A percentile compares a stretch with the other conserved stretches of the same genome.
phyloP scores from a whole-genome alignment of 2,113 vertebrate genomes.

The Chinchilla lanigera region DNA sequence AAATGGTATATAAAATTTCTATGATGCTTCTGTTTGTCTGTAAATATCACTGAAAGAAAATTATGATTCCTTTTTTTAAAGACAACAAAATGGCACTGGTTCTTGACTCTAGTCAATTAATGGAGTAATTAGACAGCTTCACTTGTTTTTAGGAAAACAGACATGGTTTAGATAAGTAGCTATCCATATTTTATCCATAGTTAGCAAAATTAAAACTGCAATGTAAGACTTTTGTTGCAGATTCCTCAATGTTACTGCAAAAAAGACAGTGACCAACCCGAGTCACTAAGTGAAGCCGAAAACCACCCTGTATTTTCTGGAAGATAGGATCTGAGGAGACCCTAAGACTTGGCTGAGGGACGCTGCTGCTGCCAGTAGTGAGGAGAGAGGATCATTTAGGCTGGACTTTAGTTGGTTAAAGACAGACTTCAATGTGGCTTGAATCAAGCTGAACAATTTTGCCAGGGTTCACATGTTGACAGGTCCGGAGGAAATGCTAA shows the following conservation, averaged over 20 bases:
- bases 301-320: not conserved
- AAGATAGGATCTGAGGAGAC: not conserved
- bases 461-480: not conserved
- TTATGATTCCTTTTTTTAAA: not conserved
- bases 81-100: not conserved
- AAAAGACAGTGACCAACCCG: not conserved
- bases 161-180: not conserved
- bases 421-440: slow-evolving; percentile 20
- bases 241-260: not conserved
- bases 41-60: slow-evolving; percentile 22
- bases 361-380: not conserved
- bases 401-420: not conserved
- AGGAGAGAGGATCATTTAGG: not conserved
- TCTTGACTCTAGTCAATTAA: not conserved
- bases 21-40: not conserved
- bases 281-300: not conserved
- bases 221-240: not conserved
- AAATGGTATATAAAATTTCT: slow-evolving; percentile 40
- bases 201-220: slow-evolving; percentile 17
- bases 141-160: not conserved
- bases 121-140: not conserved
- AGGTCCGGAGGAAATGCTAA: slow-evolving; percentile 35
- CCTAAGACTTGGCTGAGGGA: not conserved
- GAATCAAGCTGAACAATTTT: slow-evolving; percentile 4
- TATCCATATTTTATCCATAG: not conserved